These are phyloP conservation scores for Tinea trinotella DNA, from an alignment of 2,888 invertebrate genomes.

Conservation along the genomic window DNA sequence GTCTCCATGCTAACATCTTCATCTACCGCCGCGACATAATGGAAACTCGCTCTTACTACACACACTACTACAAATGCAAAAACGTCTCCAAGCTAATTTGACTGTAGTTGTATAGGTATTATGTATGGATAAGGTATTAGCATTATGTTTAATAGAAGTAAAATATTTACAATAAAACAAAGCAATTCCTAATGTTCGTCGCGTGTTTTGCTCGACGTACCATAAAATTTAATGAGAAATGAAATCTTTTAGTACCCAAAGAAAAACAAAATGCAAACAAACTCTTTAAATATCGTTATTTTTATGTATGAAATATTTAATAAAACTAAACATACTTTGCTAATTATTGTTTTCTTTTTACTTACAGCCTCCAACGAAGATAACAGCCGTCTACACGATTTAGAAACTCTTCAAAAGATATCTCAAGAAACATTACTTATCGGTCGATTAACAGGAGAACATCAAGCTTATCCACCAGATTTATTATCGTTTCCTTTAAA, in stretches of 20 bases:
- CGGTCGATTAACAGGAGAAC: slow-evolving; percentile 56
- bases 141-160: background rate
- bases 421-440: slow-evolving; percentile 62
- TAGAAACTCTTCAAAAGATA: slow-evolving; percentile 66
- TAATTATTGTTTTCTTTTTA: slow-evolving; percentile 29
- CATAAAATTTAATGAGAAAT: slow-evolving; percentile 33
- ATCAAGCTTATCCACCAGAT: slow-evolving; percentile 84
- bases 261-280: slow-evolving; percentile 22
- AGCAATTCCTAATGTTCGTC: slow-evolving; percentile 4
- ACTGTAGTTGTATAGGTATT: too few relatives aligned
- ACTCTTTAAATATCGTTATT: background rate
- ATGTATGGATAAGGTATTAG: too few relatives aligned
- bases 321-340: too few relatives aligned
- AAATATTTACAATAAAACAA: slow-evolving; percentile 2
- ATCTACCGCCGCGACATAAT: too few relatives aligned
- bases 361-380: slow-evolving; percentile 73
- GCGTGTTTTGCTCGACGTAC: slow-evolving; percentile 23
- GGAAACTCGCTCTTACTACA: too few relatives aligned
- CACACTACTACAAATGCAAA: too few relatives aligned
- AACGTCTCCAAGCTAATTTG: too few relatives aligned
- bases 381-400: slow-evolving; percentile 73
- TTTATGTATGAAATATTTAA: background rate
- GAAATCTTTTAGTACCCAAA: slow-evolving; percentile 23
- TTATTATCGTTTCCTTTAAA: slow-evolving; percentile 81
- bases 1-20: too few relatives aligned